Evolutionary conservation across 1,140 invertebrate genomes (phyloP).

Genomic region (Ridgeia piscesae): DNA sequence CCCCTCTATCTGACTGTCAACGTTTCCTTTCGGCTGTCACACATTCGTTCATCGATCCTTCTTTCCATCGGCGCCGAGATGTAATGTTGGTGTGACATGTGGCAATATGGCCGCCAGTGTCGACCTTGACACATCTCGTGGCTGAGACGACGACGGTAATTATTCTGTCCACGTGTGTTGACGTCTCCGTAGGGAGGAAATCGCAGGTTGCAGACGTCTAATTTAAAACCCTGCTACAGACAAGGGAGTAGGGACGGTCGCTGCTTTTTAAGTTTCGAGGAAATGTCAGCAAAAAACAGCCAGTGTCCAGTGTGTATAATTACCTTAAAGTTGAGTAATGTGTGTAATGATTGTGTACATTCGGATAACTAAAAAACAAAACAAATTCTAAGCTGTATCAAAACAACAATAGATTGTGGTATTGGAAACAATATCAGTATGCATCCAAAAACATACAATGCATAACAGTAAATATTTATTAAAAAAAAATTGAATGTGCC

Average conservation of each 20-base stretch:
- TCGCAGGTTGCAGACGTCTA: not conserved
- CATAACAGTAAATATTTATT: too few relatives aligned
- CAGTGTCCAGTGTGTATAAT: not conserved
- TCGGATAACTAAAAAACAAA: too few relatives aligned
- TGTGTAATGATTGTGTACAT: not conserved
- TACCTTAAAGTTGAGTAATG: not conserved
- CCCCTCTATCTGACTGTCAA: not conserved
- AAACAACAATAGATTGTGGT: too few relatives aligned
- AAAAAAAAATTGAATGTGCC: too few relatives aligned
- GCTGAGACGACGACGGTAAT: not conserved
- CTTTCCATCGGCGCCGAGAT: not conserved
- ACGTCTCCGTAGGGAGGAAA: not conserved
- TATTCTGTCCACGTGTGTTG: not conserved
- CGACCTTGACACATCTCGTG: not conserved
- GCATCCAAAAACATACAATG: too few relatives aligned
- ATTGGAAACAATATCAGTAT: too few relatives aligned
- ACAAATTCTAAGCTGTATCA: too few relatives aligned
- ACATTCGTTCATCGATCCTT: not conserved
- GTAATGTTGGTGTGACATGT: not conserved
- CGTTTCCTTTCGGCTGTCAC: not conserved
- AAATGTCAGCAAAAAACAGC: not conserved
- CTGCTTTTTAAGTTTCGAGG: not conserved
- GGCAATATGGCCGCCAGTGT: not conserved
- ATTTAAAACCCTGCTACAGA: not conserved
- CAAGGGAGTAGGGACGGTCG: not conserved